Conservation (phyloP, 2,888 invertebrate genomes). For the Agrypnus murinus region DNA sequence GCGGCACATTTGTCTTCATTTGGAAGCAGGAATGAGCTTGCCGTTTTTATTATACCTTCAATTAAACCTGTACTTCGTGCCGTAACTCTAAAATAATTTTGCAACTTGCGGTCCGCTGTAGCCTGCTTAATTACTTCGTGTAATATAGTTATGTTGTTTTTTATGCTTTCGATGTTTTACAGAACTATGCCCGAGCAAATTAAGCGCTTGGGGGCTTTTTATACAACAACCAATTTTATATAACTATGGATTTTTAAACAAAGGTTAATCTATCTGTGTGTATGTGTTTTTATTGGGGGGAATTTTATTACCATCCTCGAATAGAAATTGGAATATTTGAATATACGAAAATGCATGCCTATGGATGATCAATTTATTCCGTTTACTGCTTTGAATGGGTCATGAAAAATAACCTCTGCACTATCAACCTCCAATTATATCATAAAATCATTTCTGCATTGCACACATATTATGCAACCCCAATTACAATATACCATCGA, state of each 20-base stretch:
- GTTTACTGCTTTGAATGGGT: conserved; percentile 1
- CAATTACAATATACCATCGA: no score
- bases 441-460: no score
- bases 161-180: conserved; percentile 48
- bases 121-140: conserved; percentile 51
- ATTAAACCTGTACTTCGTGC: conserved; percentile 51
- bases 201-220: conserved; percentile 24
- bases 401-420: background rate
- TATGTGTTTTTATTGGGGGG: no score
- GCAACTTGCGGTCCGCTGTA: conserved; percentile 47
- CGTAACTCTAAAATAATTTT: conserved; percentile 52
- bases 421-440: no score
- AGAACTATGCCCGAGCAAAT: conserved; percentile 34
- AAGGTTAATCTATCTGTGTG: no score
- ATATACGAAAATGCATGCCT: no score
- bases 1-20: conserved; percentile 58
- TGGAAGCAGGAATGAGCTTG: conserved; percentile 54
- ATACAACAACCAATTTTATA: conserved; percentile 17
- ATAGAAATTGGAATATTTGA: no score
- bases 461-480: no score
- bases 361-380: conserved; percentile 1
- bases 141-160: conserved; percentile 49
- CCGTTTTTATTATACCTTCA: conserved; percentile 54
- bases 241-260: no score
- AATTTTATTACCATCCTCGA: no score